A percentile compares a stretch with the other conserved stretches of the same genome.
Conservation (phyloP, 2,888 invertebrate genomes). For the Tenthredo mesomela region DNA sequence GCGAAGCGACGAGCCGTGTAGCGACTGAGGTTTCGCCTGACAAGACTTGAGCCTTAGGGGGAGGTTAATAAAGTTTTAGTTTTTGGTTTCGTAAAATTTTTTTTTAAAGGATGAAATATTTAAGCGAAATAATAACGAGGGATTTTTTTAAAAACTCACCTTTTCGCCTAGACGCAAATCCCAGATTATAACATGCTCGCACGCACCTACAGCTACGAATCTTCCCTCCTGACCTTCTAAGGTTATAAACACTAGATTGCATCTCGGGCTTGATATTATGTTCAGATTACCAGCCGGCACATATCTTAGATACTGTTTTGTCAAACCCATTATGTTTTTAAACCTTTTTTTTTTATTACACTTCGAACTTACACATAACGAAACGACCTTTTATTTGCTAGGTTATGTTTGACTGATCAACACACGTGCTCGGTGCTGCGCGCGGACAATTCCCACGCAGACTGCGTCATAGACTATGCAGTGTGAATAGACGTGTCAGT, state of each 20-base stretch:
- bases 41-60: slow-evolving; percentile 88
- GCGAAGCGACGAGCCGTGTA: slow-evolving; percentile 87
- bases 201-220: slow-evolving; percentile 94
- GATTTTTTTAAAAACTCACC: slow-evolving; percentile 76
- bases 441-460: too few relatives aligned
- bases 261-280: slow-evolving; percentile 89
- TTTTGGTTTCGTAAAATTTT: not conserved
- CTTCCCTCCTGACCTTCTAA: slow-evolving; percentile 89
- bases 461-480: too few relatives aligned
- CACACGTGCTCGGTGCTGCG: not conserved
- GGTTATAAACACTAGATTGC: slow-evolving; percentile 90
- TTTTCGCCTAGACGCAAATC: slow-evolving; percentile 93
- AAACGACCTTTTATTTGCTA: not conserved
- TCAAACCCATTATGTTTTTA: slow-evolving; percentile 85
- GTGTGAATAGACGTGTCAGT: too few relatives aligned
- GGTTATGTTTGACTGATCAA: not conserved
- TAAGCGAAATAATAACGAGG: not conserved
- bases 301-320: slow-evolving; percentile 97
- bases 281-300: slow-evolving; percentile 92
- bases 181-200: slow-evolving; percentile 97
- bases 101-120: slow-evolving; percentile 15
- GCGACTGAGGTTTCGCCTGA: slow-evolving; percentile 91
- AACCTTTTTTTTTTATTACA: not conserved
- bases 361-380: too few relatives aligned
- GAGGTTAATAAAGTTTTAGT: slow-evolving; percentile 67